phyloP scores from a whole-genome alignment of 1,140 invertebrate genomes.

The Pseudachorutes palmiensis region DNA sequence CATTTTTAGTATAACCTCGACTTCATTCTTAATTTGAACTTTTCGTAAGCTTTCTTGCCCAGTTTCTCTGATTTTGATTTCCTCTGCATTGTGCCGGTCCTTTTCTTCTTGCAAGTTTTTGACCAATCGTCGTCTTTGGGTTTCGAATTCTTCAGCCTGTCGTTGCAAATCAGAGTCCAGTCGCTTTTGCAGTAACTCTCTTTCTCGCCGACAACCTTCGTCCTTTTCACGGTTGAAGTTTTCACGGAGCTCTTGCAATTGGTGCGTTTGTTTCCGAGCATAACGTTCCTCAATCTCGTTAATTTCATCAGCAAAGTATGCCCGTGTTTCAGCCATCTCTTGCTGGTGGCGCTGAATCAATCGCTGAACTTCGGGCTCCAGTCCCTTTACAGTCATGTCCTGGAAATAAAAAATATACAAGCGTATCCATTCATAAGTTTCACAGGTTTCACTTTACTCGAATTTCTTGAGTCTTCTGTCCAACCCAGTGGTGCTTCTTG shows the following conservation, averaged over 20 bases:
- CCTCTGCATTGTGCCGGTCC: slow-evolving; percentile 21
- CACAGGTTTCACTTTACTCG: slow-evolving; percentile 46
- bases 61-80: slow-evolving; percentile 22
- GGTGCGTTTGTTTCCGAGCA: slow-evolving; percentile 49
- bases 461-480: slow-evolving; percentile 60
- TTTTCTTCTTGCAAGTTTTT: slow-evolving; percentile 26
- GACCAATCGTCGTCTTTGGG: slow-evolving; percentile 14
- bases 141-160: slow-evolving; percentile 25
- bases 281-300: slow-evolving; percentile 51
- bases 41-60: slow-evolving; percentile 29
- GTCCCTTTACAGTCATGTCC: slow-evolving; percentile 62
- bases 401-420: slow-evolving; percentile 7
- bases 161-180: slow-evolving; percentile 25
- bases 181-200: slow-evolving; percentile 46
- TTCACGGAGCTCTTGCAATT: slow-evolving; percentile 46
- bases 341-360: slow-evolving; percentile 56
- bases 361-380: slow-evolving; percentile 60
- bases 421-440: too few relatives aligned
- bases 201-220: slow-evolving; percentile 45
- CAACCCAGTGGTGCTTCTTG: slow-evolving; percentile 58
- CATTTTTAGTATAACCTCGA: slow-evolving; percentile 17
- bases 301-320: slow-evolving; percentile 49
- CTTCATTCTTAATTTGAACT: slow-evolving; percentile 30
- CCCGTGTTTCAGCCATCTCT: slow-evolving; percentile 51
- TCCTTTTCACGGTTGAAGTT: slow-evolving; percentile 46